Base-by-base conservation (phyloP, 2,888 invertebrate genomes). In the Carterocephalus palaemon region DNA sequence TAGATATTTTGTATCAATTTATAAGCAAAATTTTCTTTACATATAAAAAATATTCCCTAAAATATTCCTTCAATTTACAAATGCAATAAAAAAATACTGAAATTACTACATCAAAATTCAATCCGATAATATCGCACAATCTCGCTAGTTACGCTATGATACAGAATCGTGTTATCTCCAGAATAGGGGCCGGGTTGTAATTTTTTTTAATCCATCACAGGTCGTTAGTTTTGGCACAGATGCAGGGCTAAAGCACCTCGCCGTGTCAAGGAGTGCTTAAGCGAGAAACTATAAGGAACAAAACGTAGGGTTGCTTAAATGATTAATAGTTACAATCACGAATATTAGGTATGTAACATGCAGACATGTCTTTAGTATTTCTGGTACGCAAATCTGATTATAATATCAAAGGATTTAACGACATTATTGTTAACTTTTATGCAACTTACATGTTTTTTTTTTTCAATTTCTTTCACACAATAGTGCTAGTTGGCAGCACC, bases 221-320 rank as follows among this genome's bases (percentile, higher is more conserved):
- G 57, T 75, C 74, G 67, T 76, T 78, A 77, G 74, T 77, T 78
- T 76, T 75, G 70, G 71, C 81, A 73, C 82, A 81, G 71, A 75
- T 79, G 77, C 57, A 64, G 57, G 60, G 56, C 57, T 60, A 60
- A 59, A 69, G 63, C 62, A 67, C 60, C 66, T 63, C 56, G 51
- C 51, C 53, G 48, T 52, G 70, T 70, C 70, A 65, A 67, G 71
- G 67, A 68, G 67, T 64, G 60, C 66, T 74, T 68, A 70, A 57
- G 57, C 63, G 49, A 51, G 48, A 49, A 51, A 56, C 54, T 50
- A n/a, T n/a, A 52, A 54, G 52, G 51, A 49, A 50, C 53, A 59
- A 57, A 53, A 53, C 49, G 51, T 47, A 55, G 56, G 61, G 56
- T 56, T 55, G 54, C 55, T 56, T 48, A 37, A 48, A 54, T 85